These are phyloP conservation scores for Tachina fera DNA, from an alignment of 2,888 invertebrate species.

Conservation along the genomic window DNA sequence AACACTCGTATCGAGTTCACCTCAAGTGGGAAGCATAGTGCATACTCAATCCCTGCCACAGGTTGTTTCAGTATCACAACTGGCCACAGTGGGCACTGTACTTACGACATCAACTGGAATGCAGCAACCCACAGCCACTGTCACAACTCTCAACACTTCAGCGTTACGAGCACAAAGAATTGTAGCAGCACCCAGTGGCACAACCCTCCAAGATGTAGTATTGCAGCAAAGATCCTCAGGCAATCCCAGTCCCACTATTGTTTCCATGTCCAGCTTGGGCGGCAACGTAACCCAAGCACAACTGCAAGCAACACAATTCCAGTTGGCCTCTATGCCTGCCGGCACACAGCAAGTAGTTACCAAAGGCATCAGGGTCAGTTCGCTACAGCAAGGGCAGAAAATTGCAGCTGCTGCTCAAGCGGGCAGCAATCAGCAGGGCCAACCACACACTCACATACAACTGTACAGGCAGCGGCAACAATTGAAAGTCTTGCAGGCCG, in stretches of 20 bases:
- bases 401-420: slow-evolving; percentile 71
- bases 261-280: slow-evolving; percentile 81
- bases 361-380: slow-evolving; percentile 80
- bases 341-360: slow-evolving; percentile 80
- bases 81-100: slow-evolving; percentile 82
- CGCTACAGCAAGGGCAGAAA: slow-evolving; percentile 80
- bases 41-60: slow-evolving; percentile 82
- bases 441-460: slow-evolving; percentile 81
- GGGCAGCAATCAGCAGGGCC: slow-evolving; percentile 71
- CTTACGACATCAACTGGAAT: slow-evolving; percentile 81
- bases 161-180: slow-evolving; percentile 81
- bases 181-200: slow-evolving; percentile 77
- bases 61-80: slow-evolving; percentile 83
- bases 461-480: slow-evolving; percentile 82
- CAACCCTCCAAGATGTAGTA: slow-evolving; percentile 81
- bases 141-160: slow-evolving; percentile 81
- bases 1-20: slow-evolving; percentile 77
- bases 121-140: slow-evolving; percentile 78
- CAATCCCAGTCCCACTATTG: slow-evolving; percentile 82
- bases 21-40: slow-evolving; percentile 80
- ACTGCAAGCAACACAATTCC: slow-evolving; percentile 81
- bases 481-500: slow-evolving; percentile 79
- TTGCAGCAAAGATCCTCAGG: slow-evolving; percentile 80
- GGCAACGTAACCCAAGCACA: slow-evolving; percentile 80
- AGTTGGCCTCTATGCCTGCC: slow-evolving; percentile 79